A percentile compares a stretch with the other conserved stretches of the same genome.
phyloP scores from a whole-genome alignment of 37 sponge, comb jelly and placozoan genomes.

The Petrosia ficiformis region DNA sequence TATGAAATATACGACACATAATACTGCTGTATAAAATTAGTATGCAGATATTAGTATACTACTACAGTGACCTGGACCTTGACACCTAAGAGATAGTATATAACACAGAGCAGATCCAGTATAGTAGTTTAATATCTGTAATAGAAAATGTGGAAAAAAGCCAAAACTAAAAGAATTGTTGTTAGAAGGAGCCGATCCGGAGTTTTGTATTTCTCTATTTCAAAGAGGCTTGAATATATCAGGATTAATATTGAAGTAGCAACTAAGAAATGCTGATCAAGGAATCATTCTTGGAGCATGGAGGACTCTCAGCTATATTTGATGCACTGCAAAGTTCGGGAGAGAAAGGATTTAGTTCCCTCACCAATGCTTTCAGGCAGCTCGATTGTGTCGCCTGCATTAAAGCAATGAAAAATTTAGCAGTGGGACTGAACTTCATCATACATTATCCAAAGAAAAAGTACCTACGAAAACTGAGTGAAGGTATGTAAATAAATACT shows the following conservation, averaged over 20 bases:
- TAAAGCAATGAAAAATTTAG: conserved; percentile 85
- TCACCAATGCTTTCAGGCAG: conserved; percentile 79
- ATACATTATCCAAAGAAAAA: conserved; percentile 42
- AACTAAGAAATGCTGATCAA: conserved; percentile 63
- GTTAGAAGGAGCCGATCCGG: conserved; percentile 76
- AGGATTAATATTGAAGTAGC: conserved; percentile 72
- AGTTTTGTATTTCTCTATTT: conserved; percentile 64
- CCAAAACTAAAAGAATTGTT: too few relatives aligned
- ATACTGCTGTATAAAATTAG: too few relatives aligned
- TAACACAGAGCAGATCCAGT: background rate
- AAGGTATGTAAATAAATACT: conserved; percentile 61
- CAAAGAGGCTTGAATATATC: conserved; percentile 61
- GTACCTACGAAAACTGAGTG: conserved; percentile 48
- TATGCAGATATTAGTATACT: too few relatives aligned
- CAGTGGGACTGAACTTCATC: conserved; percentile 76
- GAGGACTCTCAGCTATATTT: conserved; percentile 79
- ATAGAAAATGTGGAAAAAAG: conserved; percentile 21
- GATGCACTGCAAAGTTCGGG: conserved; percentile 70
- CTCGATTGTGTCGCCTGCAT: conserved; percentile 87
- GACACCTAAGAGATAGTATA: background rate
- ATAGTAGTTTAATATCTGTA: background rate
- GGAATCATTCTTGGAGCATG: conserved; percentile 75
- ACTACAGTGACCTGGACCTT: too few relatives aligned
- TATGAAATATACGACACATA: too few relatives aligned
- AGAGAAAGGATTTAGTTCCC: conserved; percentile 53